Evolutionary conservation across 2,797 vertebrate species (phyloP), one percentile per base, ranked within the genome.

Genomic region (Gymnothorax reevesii): DNA sequence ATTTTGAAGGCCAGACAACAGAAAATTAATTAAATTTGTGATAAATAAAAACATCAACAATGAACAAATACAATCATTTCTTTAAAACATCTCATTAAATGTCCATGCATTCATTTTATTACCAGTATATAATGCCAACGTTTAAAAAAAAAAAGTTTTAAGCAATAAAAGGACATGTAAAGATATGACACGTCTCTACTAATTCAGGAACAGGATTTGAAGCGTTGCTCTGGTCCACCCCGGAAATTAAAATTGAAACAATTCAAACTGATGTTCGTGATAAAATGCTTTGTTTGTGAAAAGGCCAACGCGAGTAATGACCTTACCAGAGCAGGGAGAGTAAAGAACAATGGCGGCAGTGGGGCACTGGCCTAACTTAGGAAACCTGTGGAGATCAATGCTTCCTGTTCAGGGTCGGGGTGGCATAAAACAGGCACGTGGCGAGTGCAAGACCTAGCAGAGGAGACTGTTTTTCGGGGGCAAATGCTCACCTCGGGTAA

Each of bases 401-500:
- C 87, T 91, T 91, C 89, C 87, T 88, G 73, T 75, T 88, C 54
- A 87, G 27, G 33, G 64, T 77, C 71, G 86, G 88, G 83, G 85
- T 85, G 88, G 87, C 91, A 82, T 86, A 83, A 91, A 73, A 82
- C 83, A 89, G 89, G 85, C 89, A 87, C 89, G 87, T 77, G 86
- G 62, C 27, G 87, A 15, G 20, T 62, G 77, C 77, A 22, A 77
- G 87, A 75, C 42, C 59, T 77, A 89, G 86, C 73, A 79, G 33
- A 91, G 85, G 71, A 75, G 71, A 69, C 83, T 85, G 84, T 83
- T 87, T 60, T 60, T 52, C 57, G 84, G 86, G 71, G 89, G 79
- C 80, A 22, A 62, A 83, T 69, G 89, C 95, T 88, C 92, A 99
- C 99, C 97, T 90, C 93, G 0, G 97, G 95, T 5, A 98, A 91